Percentiles rank a stretch among this genome's conserved stretches.
Evolutionary conservation across 37 sponge, comb jelly and placozoan genomes (phyloP).

Genomic region (Spongilla lacustris): DNA sequence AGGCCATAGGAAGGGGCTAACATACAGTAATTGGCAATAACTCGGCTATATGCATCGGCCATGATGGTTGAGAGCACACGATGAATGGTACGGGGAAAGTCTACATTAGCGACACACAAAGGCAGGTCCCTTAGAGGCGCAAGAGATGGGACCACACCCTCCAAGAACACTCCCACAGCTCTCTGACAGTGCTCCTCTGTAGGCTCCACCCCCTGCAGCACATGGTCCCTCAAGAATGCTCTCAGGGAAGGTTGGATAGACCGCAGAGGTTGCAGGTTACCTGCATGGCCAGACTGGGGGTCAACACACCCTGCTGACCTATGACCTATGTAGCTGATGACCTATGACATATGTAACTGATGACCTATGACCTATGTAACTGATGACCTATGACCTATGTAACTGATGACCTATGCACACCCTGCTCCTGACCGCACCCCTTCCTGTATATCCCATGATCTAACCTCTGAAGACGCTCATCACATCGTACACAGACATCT

Average conservation of each 20-base stretch:
- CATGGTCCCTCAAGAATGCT: constrained; percentile 31
- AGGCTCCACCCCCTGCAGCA: constrained; percentile 47
- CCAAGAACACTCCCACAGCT: constrained; percentile 29
- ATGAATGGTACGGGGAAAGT: constrained; percentile 22
- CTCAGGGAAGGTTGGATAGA: constrained; percentile 27
- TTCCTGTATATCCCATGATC: not conserved
- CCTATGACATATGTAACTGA: too few species aligned
- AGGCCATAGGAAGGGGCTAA: not conserved
- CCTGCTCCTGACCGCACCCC: not conserved
- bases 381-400: too few species aligned
- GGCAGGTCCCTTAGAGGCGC: not conserved
- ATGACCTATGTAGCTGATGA: too few species aligned
- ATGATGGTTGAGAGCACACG: not conserved
- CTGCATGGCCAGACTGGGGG: not conserved
- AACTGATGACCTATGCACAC: too few species aligned
- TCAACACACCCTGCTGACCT: not conserved
- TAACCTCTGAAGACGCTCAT: constrained; percentile 37
- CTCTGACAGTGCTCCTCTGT: constrained; percentile 9
- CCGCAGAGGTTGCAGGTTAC: constrained; percentile 12
- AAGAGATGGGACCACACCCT: not conserved
- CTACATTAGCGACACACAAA: constrained; percentile 8
- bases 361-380: too few species aligned
- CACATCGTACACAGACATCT: constrained; percentile 45
- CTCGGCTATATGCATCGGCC: constrained; percentile 14
- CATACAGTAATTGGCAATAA: constrained; percentile 12